Base-by-base conservation (phyloP, 1,140 invertebrate species). In the Pseudomyrmex gracilis region DNA sequence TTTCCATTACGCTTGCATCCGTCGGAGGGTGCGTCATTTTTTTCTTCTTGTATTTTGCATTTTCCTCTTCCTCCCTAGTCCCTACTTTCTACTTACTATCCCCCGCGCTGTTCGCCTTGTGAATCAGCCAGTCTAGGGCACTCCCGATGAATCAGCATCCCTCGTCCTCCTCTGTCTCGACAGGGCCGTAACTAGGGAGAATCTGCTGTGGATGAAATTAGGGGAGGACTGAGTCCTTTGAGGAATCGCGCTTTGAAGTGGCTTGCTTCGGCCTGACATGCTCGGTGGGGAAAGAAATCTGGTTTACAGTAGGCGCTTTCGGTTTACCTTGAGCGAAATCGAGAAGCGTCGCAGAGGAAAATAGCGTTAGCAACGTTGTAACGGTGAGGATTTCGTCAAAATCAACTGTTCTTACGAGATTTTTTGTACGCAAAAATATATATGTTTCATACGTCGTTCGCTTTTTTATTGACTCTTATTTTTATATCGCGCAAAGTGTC, bases 211-310 rank as follows among this genome's bases (percentile, higher is more conserved):
- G 20, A 51, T 34, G 17, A 10, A 22, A 55, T 55, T 64, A 64
- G 51, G 66, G 66, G 66, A 55, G 66, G 49, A 53, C 47, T 34
- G 34, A 34, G 34, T 68, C 51, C 66, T 68, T 68, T 68, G 66
- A 68, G 45, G 49, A 68, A 68, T 68, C 51, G 3, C 22, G 66
- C 66, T 68, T 68, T 68, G 66, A 68, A 53, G 66, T 68, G 66
- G 66, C 7, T 68, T 63, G 60, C 24, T 13, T 24, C 60, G 60
- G 60, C 61, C 34, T 34, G 34, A 34, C 7, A 34, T 45, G 61
- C 15, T 34, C 61, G 15, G 5, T 34, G 10, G 34, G 61, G 15
- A 64, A 64, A 64, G 61, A 45, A 64, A 64, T 64, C 61, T 45
- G 61, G 34, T 64, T 64, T 64, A 64, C 61, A 45, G 24, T 45